phyloP scores from a whole-genome alignment of 2,888 invertebrate genomes.

The Scaptomyza cyrtandrae region DNA sequence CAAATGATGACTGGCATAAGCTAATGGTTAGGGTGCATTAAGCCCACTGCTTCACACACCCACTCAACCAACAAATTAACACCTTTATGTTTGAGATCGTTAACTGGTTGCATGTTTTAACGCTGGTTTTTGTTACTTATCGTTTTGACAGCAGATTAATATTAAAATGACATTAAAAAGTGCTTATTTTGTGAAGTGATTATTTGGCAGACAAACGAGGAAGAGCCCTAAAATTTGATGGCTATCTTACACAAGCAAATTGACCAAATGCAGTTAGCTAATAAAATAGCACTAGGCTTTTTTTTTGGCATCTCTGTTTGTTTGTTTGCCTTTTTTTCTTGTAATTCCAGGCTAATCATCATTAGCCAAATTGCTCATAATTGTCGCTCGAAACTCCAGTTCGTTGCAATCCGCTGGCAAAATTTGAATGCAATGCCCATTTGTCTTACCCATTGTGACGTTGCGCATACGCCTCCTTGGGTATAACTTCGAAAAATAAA shows the following conservation, averaged over 20 bases:
- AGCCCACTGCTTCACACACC: neutral
- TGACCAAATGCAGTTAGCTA: constrained; percentile 4
- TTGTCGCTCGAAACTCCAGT: constrained; percentile 52
- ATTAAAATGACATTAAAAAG: constrained; percentile 20
- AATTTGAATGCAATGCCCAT: constrained; percentile 34
- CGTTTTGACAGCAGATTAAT: constrained; percentile 1
- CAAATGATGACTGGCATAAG: constrained; percentile 23
- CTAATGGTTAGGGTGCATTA: constrained; percentile 1
- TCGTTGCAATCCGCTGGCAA: constrained; percentile 16
- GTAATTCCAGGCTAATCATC: constrained; percentile 66
- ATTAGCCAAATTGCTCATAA: constrained; percentile 73
- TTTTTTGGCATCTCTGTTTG: neutral
- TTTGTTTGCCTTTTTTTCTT: constrained; percentile 11
- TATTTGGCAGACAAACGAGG: constrained; percentile 22
- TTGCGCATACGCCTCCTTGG: constrained; percentile 41
- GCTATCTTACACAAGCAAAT: constrained; percentile 1
- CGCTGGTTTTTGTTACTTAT: constrained; percentile 1
- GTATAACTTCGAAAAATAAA: neutral
- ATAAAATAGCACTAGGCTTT: constrained; percentile 4
- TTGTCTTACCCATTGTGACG: constrained; percentile 52
- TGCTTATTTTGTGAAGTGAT: constrained; percentile 3
- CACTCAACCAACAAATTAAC: neutral
- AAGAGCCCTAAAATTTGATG: constrained; percentile 23
- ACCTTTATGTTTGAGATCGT: constrained; percentile 10
- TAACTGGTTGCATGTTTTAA: constrained; percentile 21